Evolutionary conservation across 2,797 vertebrate species (phyloP).

Genomic region (Coilia nasus): DNA sequence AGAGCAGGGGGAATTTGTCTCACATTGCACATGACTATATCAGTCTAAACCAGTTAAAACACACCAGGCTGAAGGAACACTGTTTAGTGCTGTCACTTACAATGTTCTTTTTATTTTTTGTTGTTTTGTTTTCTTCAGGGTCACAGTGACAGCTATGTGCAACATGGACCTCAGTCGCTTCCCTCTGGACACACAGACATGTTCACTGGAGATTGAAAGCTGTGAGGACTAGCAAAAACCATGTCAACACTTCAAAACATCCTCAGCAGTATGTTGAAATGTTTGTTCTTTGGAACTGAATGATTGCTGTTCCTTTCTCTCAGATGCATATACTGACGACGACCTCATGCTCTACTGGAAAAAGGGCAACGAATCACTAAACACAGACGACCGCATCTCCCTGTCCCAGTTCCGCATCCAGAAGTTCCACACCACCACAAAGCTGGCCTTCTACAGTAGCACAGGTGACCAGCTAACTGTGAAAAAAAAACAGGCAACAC

Average conservation of each 20-base stretch:
- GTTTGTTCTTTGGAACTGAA: neutral
- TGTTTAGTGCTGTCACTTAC: neutral
- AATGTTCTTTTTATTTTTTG: neutral
- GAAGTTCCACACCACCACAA: slow-evolving; percentile 96
- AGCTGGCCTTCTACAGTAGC: slow-evolving; percentile 97
- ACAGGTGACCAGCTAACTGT: slow-evolving; percentile 77
- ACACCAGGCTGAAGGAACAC: neutral
- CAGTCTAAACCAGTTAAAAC: neutral
- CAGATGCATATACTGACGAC: slow-evolving; percentile 97
- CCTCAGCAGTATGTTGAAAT: neutral
- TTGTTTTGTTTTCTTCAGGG: slow-evolving; percentile 68
- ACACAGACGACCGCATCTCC: slow-evolving; percentile 94
- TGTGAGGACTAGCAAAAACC: slow-evolving; percentile 70
- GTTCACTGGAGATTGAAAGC: slow-evolving; percentile 96
- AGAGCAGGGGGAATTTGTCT: neutral
- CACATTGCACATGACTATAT: slow-evolving; percentile 5
- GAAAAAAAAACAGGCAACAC: neutral
- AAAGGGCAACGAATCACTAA: slow-evolving; percentile 94
- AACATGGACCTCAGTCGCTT: slow-evolving; percentile 98
- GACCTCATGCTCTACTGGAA: slow-evolving; percentile 98
- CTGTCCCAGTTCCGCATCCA: slow-evolving; percentile 98
- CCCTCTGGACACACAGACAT: slow-evolving; percentile 95
- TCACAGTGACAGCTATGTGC: slow-evolving; percentile 97
- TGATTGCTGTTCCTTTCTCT: neutral
- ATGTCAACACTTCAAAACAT: neutral